Percentiles rank a stretch among this genome's conserved stretches.
Evolutionary conservation across 53 echinoderm and acorn worm species (phyloP).

Genomic region (Hippasteria phrygiana): DNA sequence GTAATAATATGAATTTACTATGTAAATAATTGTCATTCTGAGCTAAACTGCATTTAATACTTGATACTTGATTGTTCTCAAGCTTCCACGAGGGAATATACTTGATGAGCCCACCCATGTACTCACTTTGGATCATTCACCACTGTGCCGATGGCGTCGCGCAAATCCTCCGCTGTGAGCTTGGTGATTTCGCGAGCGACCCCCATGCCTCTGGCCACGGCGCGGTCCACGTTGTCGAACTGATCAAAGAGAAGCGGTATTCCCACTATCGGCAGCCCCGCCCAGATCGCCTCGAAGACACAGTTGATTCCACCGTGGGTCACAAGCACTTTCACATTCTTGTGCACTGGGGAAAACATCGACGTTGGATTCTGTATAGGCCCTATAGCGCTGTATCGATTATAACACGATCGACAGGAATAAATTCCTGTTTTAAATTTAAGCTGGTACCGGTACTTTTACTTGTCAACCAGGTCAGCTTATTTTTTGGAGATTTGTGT

Average conservation of each 20-base stretch:
- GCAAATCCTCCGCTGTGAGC: conserved; percentile 6
- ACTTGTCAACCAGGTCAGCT: no score
- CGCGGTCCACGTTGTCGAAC: conserved; percentile 33
- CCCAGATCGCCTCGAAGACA: conserved; percentile 20
- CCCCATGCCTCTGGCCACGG: background rate
- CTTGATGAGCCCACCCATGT: background rate
- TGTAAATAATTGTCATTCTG: background rate
- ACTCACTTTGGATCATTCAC: conserved; percentile 7
- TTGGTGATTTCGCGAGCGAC: conserved; percentile 2
- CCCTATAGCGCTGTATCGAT: background rate
- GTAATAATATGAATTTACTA: no score
- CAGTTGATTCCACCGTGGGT: conserved; percentile 23
- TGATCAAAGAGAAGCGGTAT: conserved; percentile 18
- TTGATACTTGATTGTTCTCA: background rate
- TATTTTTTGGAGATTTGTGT: no score
- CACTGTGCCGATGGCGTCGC: conserved; percentile 20
- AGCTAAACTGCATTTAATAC: background rate
- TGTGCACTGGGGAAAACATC: background rate
- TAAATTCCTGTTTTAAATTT: background rate
- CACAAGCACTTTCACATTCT: conserved; percentile 10
- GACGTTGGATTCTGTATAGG: background rate
- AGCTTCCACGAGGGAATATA: background rate
- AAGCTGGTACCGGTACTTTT: background rate
- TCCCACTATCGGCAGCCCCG: conserved; percentile 18
- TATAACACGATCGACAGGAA: no score